Conservation (phyloP, 92 coral and sea anemone genomes). For the Epizoanthus fatuus region DNA sequence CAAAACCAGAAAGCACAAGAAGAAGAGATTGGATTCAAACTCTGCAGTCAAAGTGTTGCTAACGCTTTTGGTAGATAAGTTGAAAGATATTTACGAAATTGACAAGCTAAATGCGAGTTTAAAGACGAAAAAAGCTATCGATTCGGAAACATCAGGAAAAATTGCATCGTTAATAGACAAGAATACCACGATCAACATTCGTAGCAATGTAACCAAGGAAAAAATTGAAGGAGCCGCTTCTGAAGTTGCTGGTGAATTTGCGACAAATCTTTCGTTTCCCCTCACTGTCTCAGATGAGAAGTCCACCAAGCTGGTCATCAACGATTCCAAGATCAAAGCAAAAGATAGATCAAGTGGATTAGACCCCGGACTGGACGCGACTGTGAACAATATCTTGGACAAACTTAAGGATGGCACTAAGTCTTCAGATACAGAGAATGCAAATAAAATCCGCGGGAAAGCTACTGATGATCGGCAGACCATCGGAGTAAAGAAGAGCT, state of each 20-base stretch:
- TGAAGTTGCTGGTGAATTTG: conserved; percentile 43
- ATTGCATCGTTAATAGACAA: conserved; percentile 58
- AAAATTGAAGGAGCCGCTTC: not conserved
- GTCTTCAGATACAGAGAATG: conserved; percentile 7
- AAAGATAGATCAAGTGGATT: conserved; percentile 22
- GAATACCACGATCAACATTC: conserved; percentile 43
- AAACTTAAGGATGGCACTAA: conserved; percentile 25
- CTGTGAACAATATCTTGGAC: conserved; percentile 48
- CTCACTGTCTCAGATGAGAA: conserved; percentile 75
- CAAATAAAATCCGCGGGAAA: conserved; percentile 26
- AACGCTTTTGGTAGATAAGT: conserved; percentile 84
- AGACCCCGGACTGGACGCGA: conserved; percentile 51
- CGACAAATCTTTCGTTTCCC: conserved; percentile 83
- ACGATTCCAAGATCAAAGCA: conserved; percentile 39
- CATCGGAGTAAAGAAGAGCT: conserved; percentile 15
- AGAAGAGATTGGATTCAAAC: conserved; percentile 42
- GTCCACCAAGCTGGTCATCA: conserved; percentile 47
- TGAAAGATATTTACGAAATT: conserved; percentile 90
- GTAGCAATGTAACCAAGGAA: conserved; percentile 9
- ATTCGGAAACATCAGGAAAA: conserved; percentile 73
- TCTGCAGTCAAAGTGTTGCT: conserved; percentile 73
- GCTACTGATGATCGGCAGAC: conserved; percentile 28
- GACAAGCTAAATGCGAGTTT: conserved; percentile 71
- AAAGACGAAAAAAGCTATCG: conserved; percentile 16
- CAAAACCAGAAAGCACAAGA: conserved; percentile 54